Conservation (phyloP, 2,797 vertebrate genomes). For the Simalia tracyae region DNA sequence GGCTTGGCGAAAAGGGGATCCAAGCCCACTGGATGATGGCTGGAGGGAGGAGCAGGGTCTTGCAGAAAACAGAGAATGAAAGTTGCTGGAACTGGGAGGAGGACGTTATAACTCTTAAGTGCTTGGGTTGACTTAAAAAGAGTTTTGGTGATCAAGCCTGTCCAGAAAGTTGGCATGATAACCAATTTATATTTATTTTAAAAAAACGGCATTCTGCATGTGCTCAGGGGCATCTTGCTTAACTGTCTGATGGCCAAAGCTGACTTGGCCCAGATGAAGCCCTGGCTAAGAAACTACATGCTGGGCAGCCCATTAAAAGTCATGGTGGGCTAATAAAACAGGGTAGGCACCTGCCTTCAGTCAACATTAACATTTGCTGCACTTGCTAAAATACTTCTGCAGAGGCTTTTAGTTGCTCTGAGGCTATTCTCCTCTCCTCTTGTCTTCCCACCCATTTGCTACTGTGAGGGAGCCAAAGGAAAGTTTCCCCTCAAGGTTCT, state of each 20-base stretch:
- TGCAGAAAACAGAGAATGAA: not conserved
- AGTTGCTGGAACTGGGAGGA: not conserved
- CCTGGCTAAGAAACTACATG: not conserved
- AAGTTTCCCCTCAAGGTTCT: not conserved
- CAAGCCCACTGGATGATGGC: rapidly evolving
- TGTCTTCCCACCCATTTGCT: not conserved
- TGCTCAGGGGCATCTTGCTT: not conserved
- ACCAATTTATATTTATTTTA: not conserved
- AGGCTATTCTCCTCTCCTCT: not conserved
- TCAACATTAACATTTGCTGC: not conserved
- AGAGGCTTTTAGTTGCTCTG: not conserved
- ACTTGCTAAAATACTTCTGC: not conserved
- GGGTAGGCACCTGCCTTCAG: not conserved
- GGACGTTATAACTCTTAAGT: not conserved
- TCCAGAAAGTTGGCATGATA: not conserved
- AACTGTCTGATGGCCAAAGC: not conserved
- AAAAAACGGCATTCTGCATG: not conserved
- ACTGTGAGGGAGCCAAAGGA: not conserved
- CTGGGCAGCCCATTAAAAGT: not conserved
- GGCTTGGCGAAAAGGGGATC: not conserved
- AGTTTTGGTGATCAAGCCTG: not conserved
- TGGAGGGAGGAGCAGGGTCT: not conserved
- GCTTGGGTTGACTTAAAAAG: not conserved
- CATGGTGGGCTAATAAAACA: not conserved
- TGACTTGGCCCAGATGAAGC: not conserved